These are phyloP conservation scores for Cryptomyrus ogoouensis DNA, from an alignment of 2,113 vertebrate species.

Conservation along the genomic window DNA sequence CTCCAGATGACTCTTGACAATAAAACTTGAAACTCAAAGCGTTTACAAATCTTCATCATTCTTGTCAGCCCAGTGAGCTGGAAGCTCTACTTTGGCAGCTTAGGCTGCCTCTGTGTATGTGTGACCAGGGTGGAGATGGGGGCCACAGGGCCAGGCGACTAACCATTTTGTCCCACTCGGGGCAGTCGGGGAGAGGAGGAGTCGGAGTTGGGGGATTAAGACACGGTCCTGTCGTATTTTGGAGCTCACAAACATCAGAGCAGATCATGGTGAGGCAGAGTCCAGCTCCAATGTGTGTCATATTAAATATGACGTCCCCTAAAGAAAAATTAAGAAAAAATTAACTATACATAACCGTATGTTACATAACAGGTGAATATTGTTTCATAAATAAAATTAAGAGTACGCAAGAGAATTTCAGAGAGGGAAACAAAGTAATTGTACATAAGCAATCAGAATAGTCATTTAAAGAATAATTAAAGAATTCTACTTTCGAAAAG, in stretches of 20 bases:
- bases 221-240: slow-evolving; percentile 39
- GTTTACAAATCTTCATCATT: not conserved
- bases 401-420: not conserved
- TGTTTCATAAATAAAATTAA: not conserved
- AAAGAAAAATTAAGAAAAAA: not conserved
- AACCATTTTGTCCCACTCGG: slow-evolving; percentile 50
- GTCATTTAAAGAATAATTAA: not conserved
- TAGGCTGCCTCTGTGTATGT: not conserved
- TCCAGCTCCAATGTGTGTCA: slow-evolving; percentile 42
- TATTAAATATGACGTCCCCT: slow-evolving; percentile 43
- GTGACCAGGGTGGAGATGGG: not conserved
- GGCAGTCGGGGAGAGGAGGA: slow-evolving; percentile 32
- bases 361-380: not conserved
- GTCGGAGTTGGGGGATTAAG: not conserved
- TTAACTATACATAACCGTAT: not conserved
- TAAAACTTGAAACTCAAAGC: not conserved
- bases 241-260: slow-evolving; percentile 46
- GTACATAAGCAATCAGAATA: not conserved
- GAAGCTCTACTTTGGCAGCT: not conserved
- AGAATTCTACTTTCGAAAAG: not conserved
- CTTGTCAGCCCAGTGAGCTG: not conserved
- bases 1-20: not conserved
- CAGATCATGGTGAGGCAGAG: slow-evolving; percentile 54
- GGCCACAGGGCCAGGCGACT: slow-evolving; percentile 10
- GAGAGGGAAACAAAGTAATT: not conserved